Percentiles rank a stretch among this genome's conserved stretches.
Conservation (phyloP, 2,888 invertebrate species). For the Cetonia aurata region DNA sequence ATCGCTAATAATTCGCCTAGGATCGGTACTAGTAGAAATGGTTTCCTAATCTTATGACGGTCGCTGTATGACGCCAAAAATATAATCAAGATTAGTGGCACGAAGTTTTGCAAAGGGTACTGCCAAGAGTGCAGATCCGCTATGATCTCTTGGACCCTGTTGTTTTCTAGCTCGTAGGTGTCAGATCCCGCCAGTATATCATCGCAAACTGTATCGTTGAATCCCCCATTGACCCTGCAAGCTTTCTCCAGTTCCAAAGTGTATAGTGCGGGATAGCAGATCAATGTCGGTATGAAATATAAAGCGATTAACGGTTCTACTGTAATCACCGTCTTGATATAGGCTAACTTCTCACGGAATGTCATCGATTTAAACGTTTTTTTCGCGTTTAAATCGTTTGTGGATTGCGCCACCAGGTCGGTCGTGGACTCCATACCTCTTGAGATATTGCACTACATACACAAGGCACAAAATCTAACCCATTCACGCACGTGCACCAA, state of each 20-base stretch:
- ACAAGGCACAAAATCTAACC: not conserved
- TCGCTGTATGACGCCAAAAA: conserved; percentile 65
- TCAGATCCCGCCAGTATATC: conserved; percentile 61
- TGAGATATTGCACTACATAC: not conserved
- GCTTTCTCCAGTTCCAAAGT: conserved; percentile 72
- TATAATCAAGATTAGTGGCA: conserved; percentile 61
- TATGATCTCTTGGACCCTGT: conserved; percentile 66
- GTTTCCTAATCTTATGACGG: conserved; percentile 63
- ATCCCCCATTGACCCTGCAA: conserved; percentile 69
- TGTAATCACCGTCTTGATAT: conserved; percentile 59
- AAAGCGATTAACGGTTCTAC: conserved; percentile 63
- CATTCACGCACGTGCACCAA: not conserved
- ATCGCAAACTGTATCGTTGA: conserved; percentile 68
- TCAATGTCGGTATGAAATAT: conserved; percentile 59
- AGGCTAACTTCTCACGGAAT: conserved; percentile 49
- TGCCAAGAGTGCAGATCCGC: conserved; percentile 66
- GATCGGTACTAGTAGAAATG: conserved; percentile 63
- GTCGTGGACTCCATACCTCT: conserved; percentile 40
- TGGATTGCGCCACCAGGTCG: conserved; percentile 33
- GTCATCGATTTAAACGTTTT: conserved; percentile 48
- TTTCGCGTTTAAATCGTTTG: conserved; percentile 28
- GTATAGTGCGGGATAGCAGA: conserved; percentile 66
- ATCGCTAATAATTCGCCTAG: conserved; percentile 66
- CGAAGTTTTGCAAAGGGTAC: conserved; percentile 59
- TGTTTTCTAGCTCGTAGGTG: conserved; percentile 64